phyloP scores from a whole-genome alignment of 2,888 invertebrate species.

The Drosophila yooni region DNA sequence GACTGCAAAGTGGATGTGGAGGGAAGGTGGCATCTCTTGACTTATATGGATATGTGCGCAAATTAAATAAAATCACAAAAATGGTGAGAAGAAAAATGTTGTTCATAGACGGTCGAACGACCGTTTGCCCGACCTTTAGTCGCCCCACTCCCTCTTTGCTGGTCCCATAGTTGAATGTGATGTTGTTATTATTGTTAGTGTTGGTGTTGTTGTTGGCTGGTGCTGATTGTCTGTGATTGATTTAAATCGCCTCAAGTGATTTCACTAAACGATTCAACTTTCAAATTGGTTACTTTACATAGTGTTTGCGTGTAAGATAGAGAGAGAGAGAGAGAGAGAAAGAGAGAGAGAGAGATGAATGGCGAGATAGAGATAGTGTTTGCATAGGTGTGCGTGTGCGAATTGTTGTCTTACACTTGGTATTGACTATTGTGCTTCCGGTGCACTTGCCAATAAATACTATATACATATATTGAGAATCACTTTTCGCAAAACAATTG shows the following conservation, averaged over 20 bases:
- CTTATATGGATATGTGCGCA: constrained; percentile 64
- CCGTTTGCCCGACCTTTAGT: constrained; percentile 22
- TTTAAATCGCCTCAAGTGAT: constrained; percentile 81
- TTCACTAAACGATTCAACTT: constrained; percentile 77
- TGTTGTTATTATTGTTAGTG: constrained; percentile 6
- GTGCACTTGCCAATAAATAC: constrained; percentile 33
- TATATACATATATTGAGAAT: constrained; percentile 16
- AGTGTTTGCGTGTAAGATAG: constrained; percentile 30
- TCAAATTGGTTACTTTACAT: constrained; percentile 76
- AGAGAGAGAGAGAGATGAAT: neutral
- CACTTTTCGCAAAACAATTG: constrained; percentile 49
- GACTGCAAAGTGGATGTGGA: neutral
- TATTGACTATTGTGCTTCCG: constrained; percentile 62
- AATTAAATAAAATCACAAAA: constrained; percentile 75
- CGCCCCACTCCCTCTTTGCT: neutral
- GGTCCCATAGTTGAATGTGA: neutral
- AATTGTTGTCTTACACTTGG: constrained; percentile 47
- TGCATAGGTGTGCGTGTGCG: constrained; percentile 2
- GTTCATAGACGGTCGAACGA: constrained; percentile 25
- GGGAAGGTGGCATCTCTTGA: constrained; percentile 25
- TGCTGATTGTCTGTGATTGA: constrained; percentile 79
- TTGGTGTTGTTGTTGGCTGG: constrained; percentile 32
- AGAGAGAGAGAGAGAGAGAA: neutral
- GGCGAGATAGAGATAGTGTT: neutral
- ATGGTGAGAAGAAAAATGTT: constrained; percentile 59